phyloP scores from a whole-genome alignment of 1,140 invertebrate genomes.

The Drosophila littoralis region DNA sequence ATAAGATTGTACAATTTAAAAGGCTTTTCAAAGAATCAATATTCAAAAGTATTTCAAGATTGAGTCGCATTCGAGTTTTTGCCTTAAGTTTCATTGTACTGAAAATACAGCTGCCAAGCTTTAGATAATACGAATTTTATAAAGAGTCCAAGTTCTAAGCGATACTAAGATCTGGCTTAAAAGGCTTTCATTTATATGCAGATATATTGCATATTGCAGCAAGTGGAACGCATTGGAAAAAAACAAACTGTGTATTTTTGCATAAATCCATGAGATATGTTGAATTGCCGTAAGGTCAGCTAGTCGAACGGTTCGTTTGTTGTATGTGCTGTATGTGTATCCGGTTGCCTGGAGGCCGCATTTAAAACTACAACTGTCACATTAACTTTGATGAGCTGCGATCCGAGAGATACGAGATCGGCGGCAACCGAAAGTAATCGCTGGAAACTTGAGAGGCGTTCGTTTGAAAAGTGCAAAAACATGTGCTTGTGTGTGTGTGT shows the following conservation, averaged over 20 bases:
- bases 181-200: no score
- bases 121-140: no score
- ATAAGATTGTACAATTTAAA: no score
- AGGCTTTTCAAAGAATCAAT: no score
- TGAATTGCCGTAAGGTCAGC: constrained; percentile 37
- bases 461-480: constrained; percentile 67
- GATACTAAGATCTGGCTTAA: no score
- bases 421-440: constrained; percentile 65
- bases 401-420: constrained; percentile 32
- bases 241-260: neutral
- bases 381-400: constrained; percentile 76
- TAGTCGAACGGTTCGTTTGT: neutral
- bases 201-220: no score
- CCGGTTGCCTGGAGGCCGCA: constrained; percentile 35
- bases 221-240: no score
- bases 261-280: neutral
- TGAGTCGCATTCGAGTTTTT: no score
- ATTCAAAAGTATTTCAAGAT: no score
- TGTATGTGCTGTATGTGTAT: constrained; percentile 20
- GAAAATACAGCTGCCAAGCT: no score
- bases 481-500: neutral
- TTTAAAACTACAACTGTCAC: constrained; percentile 69
- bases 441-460: constrained; percentile 56
- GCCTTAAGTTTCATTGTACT: no score
- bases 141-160: no score